Evolutionary conservation across 2,797 vertebrate genomes (phyloP), one percentile per base, ranked within the genome.

Genomic region (Megalops cyprinoides): DNA sequence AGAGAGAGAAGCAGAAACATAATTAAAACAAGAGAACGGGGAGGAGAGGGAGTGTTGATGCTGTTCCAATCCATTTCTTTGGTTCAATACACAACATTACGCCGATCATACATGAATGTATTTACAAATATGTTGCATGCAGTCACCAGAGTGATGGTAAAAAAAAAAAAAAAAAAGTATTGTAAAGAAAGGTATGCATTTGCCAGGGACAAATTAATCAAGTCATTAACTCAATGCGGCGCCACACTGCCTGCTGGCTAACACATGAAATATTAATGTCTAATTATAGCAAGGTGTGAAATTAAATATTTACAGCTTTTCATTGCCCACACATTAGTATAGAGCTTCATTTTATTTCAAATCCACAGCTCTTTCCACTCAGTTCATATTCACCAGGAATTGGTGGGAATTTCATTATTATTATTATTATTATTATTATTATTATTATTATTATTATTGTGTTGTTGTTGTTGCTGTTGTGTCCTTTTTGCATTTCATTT

Each of bases 271-370:
- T 79, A 78, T 71, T 79, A 79, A 79, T 79, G 69, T 78, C 56
- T 76, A 65, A 53, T 77, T 81, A 77, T 67, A 73, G 74, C 53
- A 56, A 60, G 76, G 76, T 46, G 69, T 78, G 46, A 56, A 56
- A 76, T 76, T 76, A 75, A 76, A 71, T 67, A 74, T 74, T 80
- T 80, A 65, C 76, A 28, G 53, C 49, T 55, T 78, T 74, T 28
- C 79, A 74, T 81, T 78, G 81, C 58, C 46, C 67, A 74, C 62
- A 77, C 79, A 81, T 80, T 80, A 75, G 79, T 80, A 74, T 34
- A 60, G 69, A 62, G 62, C 60, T 49, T 53, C 71, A 58, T 71
- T 60, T 80, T 74, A 44, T 74, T 74, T 48, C 28, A 25, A 80
- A 73, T 42, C 67, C 14, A 56, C n/a, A 80, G 51, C 77, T 79